Percentiles rank a stretch among this genome's conserved stretches.
Conservation (phyloP, 2,888 invertebrate species). For the Drosophila longiperda region DNA sequence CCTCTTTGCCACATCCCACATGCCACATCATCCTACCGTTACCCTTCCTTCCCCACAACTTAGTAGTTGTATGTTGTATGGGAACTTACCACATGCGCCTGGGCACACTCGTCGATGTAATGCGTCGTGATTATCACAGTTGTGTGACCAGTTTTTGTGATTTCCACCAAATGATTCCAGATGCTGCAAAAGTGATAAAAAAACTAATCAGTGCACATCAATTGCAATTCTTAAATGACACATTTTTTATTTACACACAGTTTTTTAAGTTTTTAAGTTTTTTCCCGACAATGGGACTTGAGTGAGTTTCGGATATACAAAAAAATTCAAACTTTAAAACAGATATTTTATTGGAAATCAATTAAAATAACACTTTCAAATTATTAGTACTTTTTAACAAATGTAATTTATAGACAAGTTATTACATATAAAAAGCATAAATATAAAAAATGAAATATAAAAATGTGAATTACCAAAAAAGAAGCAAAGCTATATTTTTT, state of each 20-base stretch:
- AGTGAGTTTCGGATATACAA: too few relatives aligned
- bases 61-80: neutral
- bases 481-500: neutral
- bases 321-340: neutral
- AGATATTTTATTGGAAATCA: neutral
- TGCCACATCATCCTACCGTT: neutral
- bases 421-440: neutral
- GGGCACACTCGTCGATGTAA: slow-evolving; percentile 94
- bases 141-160: slow-evolving; percentile 90
- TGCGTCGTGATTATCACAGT: slow-evolving; percentile 95
- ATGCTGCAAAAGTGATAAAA: slow-evolving; percentile 86
- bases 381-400: neutral
- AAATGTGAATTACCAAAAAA: neutral
- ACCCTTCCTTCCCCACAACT: neutral
- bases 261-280: too few relatives aligned
- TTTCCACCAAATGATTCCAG: slow-evolving; percentile 93
- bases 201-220: slow-evolving; percentile 34
- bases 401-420: neutral
- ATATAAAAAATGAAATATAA: too few relatives aligned
- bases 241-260: neutral
- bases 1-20: slow-evolving; percentile 8
- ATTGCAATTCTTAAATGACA: slow-evolving; percentile 7
- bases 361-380: neutral
- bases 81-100: slow-evolving; percentile 90
- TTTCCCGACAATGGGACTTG: neutral